Conservation (phyloP, 2,888 invertebrate genomes). For the Iselma pallidipennis region DNA sequence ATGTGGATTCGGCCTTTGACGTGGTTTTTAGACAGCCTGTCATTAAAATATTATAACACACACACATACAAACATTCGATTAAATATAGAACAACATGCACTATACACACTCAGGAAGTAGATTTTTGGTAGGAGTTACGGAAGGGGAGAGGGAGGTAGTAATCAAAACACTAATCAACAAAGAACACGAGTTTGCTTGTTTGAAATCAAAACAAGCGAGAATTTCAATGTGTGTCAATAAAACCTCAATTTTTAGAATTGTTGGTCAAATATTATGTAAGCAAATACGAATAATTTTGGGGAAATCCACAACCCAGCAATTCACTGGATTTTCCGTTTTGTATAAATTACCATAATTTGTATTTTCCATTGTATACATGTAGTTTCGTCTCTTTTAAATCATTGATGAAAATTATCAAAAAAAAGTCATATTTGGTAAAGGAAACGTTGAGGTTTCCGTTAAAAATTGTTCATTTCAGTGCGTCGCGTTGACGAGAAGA, state of each 20-base stretch:
- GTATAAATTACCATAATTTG: no score
- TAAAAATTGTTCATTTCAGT: constrained; percentile 30
- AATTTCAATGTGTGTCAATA: background rate
- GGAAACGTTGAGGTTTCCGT: background rate
- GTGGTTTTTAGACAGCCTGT: constrained; percentile 16
- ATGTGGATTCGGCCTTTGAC: constrained; percentile 13
- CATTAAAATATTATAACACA: constrained; percentile 6
- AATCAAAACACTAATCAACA: constrained; percentile 17
- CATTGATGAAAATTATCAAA: background rate
- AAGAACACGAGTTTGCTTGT: constrained; percentile 6
- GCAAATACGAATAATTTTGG: no score
- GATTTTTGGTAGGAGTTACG: constrained; percentile 14
- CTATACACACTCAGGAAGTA: constrained; percentile 23
- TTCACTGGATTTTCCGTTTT: no score
- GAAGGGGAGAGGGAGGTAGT: constrained; percentile 1
- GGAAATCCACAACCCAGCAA: no score
- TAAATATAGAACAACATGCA: background rate
- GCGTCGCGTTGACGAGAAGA: background rate
- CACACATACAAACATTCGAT: background rate
- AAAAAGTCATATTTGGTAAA: background rate
- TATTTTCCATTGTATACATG: background rate
- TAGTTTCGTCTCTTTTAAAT: background rate
- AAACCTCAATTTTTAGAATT: background rate
- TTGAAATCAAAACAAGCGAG: constrained; percentile 11
- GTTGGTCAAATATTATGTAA: no score